These are phyloP conservation scores for Clavelina lepadiformis DNA, from an alignment of 23 tunicate species.

Conservation along the genomic window DNA sequence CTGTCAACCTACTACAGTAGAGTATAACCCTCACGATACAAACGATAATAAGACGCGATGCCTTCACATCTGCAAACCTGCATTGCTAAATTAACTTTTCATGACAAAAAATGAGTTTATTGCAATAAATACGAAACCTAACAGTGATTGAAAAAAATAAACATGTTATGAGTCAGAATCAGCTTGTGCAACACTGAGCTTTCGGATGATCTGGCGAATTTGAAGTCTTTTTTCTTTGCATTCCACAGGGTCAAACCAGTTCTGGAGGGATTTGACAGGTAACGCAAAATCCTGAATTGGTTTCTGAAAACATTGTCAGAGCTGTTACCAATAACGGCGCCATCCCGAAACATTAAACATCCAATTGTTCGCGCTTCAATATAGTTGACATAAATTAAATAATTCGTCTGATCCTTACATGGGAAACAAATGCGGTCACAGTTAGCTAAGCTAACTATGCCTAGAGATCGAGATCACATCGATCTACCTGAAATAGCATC, in stretches of 20 bases:
- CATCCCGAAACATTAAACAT: too few species aligned
- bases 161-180: not conserved
- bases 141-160: not conserved
- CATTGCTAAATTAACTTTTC: too few species aligned
- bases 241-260: constrained; percentile 73
- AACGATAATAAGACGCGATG: too few species aligned
- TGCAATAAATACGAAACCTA: too few species aligned
- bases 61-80: too few species aligned
- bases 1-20: too few species aligned
- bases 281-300: constrained; percentile 47
- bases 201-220: constrained; percentile 39
- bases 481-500: constrained; percentile 56
- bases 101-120: too few species aligned
- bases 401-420: too few species aligned
- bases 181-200: constrained; percentile 9
- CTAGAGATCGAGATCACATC: not conserved
- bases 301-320: constrained; percentile 25
- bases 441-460: not conserved
- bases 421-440: not conserved
- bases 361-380: too few species aligned
- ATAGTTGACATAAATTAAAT: not conserved
- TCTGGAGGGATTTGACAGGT: constrained; percentile 39
- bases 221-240: constrained; percentile 39
- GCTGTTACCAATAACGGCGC: too few species aligned
- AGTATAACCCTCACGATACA: too few species aligned